Conservation (phyloP, 2,797 vertebrate genomes). For the Cygnus olor region DNA sequence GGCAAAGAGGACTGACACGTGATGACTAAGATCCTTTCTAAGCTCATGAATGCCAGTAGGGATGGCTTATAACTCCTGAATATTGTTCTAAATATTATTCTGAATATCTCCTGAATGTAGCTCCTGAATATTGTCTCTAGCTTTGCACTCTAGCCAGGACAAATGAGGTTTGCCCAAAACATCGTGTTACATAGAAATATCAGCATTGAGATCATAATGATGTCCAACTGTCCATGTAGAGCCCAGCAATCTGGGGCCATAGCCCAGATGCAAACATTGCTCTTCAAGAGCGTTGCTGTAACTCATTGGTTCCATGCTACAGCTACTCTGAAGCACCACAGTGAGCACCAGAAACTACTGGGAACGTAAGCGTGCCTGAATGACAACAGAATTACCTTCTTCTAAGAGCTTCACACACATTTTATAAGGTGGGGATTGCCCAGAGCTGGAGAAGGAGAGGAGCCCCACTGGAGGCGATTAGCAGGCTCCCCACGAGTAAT, state of each 20-base stretch:
- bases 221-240: not conserved
- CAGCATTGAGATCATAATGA: not conserved
- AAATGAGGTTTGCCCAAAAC: not conserved
- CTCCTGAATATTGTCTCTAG: not conserved
- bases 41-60: not conserved
- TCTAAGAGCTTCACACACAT: not conserved
- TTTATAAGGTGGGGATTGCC: not conserved
- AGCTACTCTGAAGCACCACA: not conserved
- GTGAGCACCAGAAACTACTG: not conserved
- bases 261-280: not conserved
- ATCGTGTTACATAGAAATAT: not conserved
- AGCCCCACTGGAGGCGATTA: not conserved
- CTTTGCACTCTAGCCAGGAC: not conserved
- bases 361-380: not conserved
- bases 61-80: not conserved
- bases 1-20: not conserved
- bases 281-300: not conserved
- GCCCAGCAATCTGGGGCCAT: not conserved
- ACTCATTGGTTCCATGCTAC: accelerated
- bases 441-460: not conserved
- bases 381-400: not conserved
- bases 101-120: not conserved
- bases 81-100: too few species aligned
- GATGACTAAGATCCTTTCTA: not conserved
- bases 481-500: not conserved